These are phyloP conservation scores for Centropristis striata DNA, from an alignment of 2,113 vertebrate species.

Conservation along the genomic window DNA sequence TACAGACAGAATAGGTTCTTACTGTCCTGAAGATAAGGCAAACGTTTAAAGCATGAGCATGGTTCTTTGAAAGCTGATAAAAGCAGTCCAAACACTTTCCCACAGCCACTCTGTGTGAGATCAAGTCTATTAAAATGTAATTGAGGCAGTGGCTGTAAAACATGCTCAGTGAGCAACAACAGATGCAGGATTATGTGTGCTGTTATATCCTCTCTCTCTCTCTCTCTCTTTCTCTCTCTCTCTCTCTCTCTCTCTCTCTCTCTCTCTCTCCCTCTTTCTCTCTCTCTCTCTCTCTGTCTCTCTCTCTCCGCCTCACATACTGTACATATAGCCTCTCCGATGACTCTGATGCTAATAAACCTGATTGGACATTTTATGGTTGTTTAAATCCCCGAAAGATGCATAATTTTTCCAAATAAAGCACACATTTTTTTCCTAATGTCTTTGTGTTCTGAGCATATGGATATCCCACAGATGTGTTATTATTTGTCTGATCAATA, in stretches of 20 bases:
- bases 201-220: not conserved
- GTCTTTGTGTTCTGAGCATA: constrained; percentile 38
- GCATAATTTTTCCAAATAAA: constrained; percentile 23
- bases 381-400: constrained; percentile 47
- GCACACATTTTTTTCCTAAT: constrained; percentile 4
- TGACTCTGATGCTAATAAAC: constrained; percentile 49
- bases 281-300: not conserved
- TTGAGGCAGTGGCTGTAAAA: constrained; percentile 64
- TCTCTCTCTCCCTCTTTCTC: not conserved
- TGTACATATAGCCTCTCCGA: constrained; percentile 24
- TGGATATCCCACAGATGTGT: constrained; percentile 36
- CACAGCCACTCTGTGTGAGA: constrained; percentile 33
- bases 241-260: not conserved
- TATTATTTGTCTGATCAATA: constrained; percentile 56
- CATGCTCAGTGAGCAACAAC: constrained; percentile 40
- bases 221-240: not conserved
- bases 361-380: constrained; percentile 52
- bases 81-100: constrained; percentile 16
- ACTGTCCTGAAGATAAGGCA: not conserved
- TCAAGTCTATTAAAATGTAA: constrained; percentile 67
- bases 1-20: not conserved
- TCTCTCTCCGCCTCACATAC: constrained; percentile 3
- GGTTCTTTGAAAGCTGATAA: constrained; percentile 29
- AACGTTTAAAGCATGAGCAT: not conserved
- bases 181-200: constrained; percentile 8